Base-by-base conservation (phyloP, 1,140 invertebrate genomes). In the Drosophila ficusphila region DNA sequence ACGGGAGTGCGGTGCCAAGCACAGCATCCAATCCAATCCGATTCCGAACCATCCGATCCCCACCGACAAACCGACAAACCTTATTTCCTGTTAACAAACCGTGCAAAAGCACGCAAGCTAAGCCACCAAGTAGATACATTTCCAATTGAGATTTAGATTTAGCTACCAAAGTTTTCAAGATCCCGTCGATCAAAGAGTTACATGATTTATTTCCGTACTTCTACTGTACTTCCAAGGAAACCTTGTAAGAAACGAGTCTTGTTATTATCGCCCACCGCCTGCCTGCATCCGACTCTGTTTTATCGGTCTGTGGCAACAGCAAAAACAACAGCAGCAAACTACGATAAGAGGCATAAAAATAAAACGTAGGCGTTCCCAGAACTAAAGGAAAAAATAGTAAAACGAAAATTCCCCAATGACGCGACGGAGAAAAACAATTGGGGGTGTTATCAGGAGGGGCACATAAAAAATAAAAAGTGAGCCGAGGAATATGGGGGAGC, bases 331-430 rank as follows among this genome's bases (percentile, higher is more conserved):
- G 39, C 62, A 70, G 57, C 77, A 86, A 82, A 86, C 77, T 88
- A 77, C 88, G 81, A 86, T 86, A 86, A 88, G 82, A 41, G 86
- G 79, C 81, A 81, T 81, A 77, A 88, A 67, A 88, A 82, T 65
- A 83, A 88, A 83, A 88, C 78, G 83, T 88, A 88, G 82, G 82
- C 82, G 82, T 89, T 88, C 71, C 83, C 82, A 65, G 57, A 74
- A 61, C 61, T 48, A 47, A 53, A 25, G 58, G 33, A 39, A 70
- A 41, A 85, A 58, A 51, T 60, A 74, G 58, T 69, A 75, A 65
- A 60, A 64, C 49, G 25, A 44, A 70, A 58, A 73, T 73, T 64
- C 69, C 69, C 69, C 41, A 64, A 73, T 77, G 78, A 73, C 65
- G 65, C 77, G 65, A 39, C 68, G 54, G 51, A 38, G 21, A 31